These are phyloP conservation scores for Drosophila fuyamai DNA, from an alignment of 1,140 invertebrate genomes.

Conservation along the genomic window DNA sequence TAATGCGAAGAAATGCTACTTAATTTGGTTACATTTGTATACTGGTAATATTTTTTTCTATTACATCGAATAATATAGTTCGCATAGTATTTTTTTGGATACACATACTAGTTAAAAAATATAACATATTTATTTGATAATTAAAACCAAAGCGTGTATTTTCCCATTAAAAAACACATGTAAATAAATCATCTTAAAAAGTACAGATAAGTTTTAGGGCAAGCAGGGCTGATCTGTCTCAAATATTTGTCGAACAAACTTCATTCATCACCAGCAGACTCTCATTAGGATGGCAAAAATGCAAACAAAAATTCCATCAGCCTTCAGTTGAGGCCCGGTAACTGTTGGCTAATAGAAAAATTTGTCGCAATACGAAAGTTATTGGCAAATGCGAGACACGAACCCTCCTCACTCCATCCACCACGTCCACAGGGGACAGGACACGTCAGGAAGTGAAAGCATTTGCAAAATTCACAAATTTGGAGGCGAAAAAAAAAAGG, in stretches of 20 bases:
- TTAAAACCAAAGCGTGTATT: too few species aligned
- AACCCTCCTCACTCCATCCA: too few species aligned
- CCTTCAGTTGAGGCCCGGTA: neutral
- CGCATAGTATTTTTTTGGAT: too few species aligned
- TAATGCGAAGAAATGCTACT: too few species aligned
- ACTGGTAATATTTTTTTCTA: too few species aligned
- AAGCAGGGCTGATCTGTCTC: neutral
- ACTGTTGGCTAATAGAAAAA: constrained; percentile 47
- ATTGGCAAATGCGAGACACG: constrained; percentile 37
- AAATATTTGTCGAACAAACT: constrained; percentile 20
- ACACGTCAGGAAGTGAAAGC: constrained; percentile 1
- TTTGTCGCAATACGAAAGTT: constrained; percentile 36
- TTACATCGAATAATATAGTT: too few species aligned
- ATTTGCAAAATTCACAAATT: constrained; percentile 10
- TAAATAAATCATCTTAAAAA: too few species aligned
- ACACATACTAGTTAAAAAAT: too few species aligned
- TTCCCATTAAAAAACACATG: too few species aligned
- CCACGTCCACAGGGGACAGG: neutral
- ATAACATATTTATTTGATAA: too few species aligned
- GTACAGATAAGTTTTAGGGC: too few species aligned
- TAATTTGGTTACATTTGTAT: too few species aligned
- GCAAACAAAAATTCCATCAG: constrained; percentile 4
- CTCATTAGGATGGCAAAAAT: constrained; percentile 37
- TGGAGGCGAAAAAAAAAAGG: neutral
- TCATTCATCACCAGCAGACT: constrained; percentile 17